Percentiles rank a stretch among this genome's conserved stretches.
Conservation (phyloP, 1,140 invertebrate species). For the Bombus superbus region DNA sequence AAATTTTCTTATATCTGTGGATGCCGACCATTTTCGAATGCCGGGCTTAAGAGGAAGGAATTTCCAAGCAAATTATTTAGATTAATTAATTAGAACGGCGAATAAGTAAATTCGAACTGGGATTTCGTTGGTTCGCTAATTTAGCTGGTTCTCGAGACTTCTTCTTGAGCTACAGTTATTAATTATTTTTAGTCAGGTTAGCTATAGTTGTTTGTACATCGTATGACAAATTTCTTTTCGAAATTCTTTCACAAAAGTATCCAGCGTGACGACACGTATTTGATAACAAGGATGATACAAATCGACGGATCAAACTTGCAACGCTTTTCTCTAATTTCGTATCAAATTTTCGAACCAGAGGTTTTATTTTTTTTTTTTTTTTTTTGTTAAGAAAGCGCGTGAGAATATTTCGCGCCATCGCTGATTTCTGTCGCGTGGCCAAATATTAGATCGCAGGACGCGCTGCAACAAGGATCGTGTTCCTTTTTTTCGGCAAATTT, state of each 20-base stretch:
- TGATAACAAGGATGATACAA: too few species aligned
- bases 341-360: too few species aligned
- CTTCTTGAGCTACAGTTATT: neutral
- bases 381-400: too few species aligned
- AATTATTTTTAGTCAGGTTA: neutral
- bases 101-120: neutral
- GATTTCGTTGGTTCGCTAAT: neutral
- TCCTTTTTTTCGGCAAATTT: slow-evolving; percentile 54
- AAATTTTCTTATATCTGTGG: slow-evolving; percentile 28
- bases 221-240: too few species aligned
- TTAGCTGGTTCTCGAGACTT: neutral
- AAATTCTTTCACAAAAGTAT: too few species aligned
- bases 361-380: too few species aligned
- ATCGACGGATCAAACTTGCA: too few species aligned
- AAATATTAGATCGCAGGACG: slow-evolving; percentile 34
- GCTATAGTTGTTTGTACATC: too few species aligned
- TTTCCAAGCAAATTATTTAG: slow-evolving; percentile 8
- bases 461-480: neutral
- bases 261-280: too few species aligned
- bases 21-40: neutral
- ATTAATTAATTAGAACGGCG: neutral
- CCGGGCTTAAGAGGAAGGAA: neutral
- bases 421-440: slow-evolving; percentile 25
- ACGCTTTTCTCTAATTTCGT: too few species aligned
- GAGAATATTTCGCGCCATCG: neutral